Conservation (phyloP, 1,140 invertebrate species). For the Apolygus lucorum region DNA sequence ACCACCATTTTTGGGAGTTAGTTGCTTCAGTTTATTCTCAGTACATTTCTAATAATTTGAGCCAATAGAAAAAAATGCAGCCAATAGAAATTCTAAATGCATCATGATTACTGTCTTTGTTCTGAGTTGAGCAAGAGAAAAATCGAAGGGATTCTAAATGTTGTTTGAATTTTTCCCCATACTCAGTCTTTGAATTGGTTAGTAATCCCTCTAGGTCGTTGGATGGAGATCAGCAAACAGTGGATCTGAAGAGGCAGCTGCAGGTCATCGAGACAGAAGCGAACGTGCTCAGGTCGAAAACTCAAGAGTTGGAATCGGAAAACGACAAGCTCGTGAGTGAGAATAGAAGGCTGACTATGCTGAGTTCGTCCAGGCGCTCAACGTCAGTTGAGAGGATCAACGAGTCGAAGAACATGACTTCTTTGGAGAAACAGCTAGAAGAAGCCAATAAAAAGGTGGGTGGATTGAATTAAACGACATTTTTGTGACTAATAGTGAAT, state of each 20-base stretch:
- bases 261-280: slow-evolving; percentile 66
- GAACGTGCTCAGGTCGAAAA: slow-evolving; percentile 51
- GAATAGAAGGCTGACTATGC: slow-evolving; percentile 55
- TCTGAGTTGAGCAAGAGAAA: no score
- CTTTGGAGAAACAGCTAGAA: slow-evolving; percentile 54
- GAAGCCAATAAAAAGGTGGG: slow-evolving; percentile 46
- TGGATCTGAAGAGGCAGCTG: slow-evolving; percentile 61
- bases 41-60: no score
- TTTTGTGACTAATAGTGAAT: no score
- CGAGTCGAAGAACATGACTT: slow-evolving; percentile 37
- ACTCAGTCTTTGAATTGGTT: no score
- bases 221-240: slow-evolving; percentile 50
- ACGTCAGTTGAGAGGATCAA: slow-evolving; percentile 21
- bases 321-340: slow-evolving; percentile 63
- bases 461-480: no score
- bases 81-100: no score
- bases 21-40: no score
- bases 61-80: no score
- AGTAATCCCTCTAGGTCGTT: slow-evolving; percentile 49
- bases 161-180: background rate
- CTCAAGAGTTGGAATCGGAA: slow-evolving; percentile 56
- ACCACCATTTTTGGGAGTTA: no score
- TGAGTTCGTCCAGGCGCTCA: slow-evolving; percentile 42
- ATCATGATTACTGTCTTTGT: no score
- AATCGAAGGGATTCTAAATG: no score